Base-by-base conservation (phyloP, 2,888 invertebrate genomes). In the Apamea monoglypha region DNA sequence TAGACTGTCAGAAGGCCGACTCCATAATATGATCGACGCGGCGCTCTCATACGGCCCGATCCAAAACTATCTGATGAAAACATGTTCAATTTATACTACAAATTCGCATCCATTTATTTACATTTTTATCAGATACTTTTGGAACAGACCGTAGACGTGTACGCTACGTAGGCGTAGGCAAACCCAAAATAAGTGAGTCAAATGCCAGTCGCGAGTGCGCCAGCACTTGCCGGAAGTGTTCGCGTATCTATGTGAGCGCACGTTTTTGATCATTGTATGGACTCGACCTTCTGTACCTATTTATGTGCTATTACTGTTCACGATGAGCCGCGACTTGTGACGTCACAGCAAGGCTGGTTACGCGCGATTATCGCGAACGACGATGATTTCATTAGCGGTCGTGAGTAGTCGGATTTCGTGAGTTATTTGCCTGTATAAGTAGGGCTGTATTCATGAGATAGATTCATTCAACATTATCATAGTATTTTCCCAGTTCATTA, bases 361-460 rank as follows among this genome's bases (percentile, higher is more conserved):
- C 63, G 32, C 67, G 32, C 67, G 56, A 61, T 74, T 74, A 80
- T 63, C 71, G 63, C 47, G 16, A 69, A 47, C 29, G 40, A 64
- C n/a, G 47, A 74, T 80, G 56, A 83, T 81, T 81, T 50, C 67
- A 83, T 59, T 85, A 85, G 40, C 71, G 56, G 75, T 56, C 53
- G 66, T 56, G 56, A 63, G 63, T 63, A 36, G 56, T 50, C 47
- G 18, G 61, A 50, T 71, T 44, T 64, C 32, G 18, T 50, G n/a
- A 68, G 5, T 61, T 16, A 66, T 61, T 70, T 56, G 40, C 36
- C 25, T 84, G 44, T 59, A 4, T 47, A 21, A 73, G 21, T 50
- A 21, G 36, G 44, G 2, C 32, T 84, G 25, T 53, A 56, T 75
- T 25, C 3, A 21, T 21, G 25, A 56, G 1, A 50, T 59, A 56